Conservation (phyloP, 2,797 vertebrate species). For the Heteromormyrus szaboi region DNA sequence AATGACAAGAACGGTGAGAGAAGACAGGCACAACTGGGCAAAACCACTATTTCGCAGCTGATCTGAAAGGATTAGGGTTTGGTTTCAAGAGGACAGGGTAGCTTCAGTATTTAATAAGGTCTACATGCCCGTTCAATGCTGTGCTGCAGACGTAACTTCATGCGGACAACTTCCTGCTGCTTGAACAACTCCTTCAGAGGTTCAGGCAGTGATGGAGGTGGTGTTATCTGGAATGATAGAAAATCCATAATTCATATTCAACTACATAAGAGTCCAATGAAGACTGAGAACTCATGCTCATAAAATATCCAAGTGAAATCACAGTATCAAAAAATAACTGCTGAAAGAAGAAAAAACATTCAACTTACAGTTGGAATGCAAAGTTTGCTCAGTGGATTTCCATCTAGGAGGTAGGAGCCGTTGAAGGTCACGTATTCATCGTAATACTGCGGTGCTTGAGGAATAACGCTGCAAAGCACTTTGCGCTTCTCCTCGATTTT, state of each 20-base stretch:
- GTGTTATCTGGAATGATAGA: slow-evolving; percentile 76
- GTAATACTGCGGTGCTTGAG: slow-evolving; percentile 97
- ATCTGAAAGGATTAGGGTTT: not conserved
- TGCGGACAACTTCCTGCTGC: slow-evolving; percentile 92
- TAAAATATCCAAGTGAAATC: not conserved
- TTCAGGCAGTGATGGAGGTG: slow-evolving; percentile 90
- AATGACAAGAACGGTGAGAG: not conserved
- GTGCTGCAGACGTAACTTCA: slow-evolving; percentile 95
- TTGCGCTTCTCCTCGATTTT: slow-evolving; percentile 98
- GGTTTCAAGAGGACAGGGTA: not conserved
- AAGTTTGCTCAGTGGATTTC: slow-evolving; percentile 97
- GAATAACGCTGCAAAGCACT: slow-evolving; percentile 88
- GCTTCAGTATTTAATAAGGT: not conserved
- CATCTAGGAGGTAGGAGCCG: slow-evolving; percentile 92
- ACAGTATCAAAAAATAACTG: not conserved
- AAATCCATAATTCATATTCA: slow-evolving; percentile 5
- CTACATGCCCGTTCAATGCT: slow-evolving; percentile 89
- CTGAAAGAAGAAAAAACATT: not conserved
- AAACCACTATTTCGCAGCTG: not conserved
- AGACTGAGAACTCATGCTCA: not conserved
- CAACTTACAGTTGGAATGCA: slow-evolving; percentile 94
- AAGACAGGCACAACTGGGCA: not conserved
- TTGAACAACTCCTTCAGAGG: slow-evolving; percentile 96
- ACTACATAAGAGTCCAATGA: not conserved
- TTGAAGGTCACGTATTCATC: slow-evolving; percentile 98